phyloP scores from a whole-genome alignment of 2,797 vertebrate genomes.

The Neosalanx taihuensis region DNA sequence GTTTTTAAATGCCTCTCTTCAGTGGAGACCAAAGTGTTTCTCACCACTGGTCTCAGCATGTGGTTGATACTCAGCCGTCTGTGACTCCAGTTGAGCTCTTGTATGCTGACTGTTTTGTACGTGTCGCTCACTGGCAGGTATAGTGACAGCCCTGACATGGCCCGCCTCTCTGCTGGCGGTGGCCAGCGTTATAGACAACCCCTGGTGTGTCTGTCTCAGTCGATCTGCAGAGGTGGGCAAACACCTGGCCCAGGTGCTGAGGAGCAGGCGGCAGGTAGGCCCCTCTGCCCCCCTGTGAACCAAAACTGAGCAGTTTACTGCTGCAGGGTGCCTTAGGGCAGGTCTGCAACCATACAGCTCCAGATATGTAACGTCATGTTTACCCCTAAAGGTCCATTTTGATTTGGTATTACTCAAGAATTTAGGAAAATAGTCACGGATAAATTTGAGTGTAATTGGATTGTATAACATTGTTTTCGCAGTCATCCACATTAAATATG shows the following conservation, averaged over 20 bases:
- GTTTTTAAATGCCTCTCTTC: no score
- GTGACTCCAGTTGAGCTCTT: neutral
- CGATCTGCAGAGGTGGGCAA: slow-evolving; percentile 94
- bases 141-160: slow-evolving; percentile 89
- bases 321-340: neutral
- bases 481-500: no score
- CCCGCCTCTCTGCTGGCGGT: slow-evolving; percentile 86
- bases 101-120: neutral
- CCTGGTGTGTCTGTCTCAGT: slow-evolving; percentile 94
- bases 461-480: no score
- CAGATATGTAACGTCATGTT: no score
- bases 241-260: slow-evolving; percentile 89
- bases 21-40: no score
- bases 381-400: no score
- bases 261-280: slow-evolving; percentile 88
- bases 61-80: neutral
- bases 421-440: no score
- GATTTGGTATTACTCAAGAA: no score
- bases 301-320: neutral
- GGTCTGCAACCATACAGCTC: no score
- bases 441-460: no score
- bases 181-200: slow-evolving; percentile 92
- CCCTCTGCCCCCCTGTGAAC: neutral
- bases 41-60: neutral
- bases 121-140: slow-evolving; percentile 70